A percentile compares a stretch with the other conserved stretches of the same genome.
Conservation (phyloP, 1,140 invertebrate species). For the Thaumetopoea pityocampa region DNA sequence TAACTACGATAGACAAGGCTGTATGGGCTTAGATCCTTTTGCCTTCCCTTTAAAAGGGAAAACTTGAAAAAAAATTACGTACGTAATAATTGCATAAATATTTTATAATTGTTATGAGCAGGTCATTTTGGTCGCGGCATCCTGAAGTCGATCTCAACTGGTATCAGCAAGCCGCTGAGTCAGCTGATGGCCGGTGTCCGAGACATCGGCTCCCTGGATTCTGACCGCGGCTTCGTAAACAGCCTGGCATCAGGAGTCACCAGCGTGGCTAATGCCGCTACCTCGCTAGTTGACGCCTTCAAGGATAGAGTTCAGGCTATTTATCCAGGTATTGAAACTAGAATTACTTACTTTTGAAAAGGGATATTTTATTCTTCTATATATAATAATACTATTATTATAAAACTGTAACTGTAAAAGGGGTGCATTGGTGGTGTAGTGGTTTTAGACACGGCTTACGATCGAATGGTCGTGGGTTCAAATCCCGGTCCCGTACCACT, state of each 20-base stretch:
- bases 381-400: neutral
- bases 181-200: conserved; percentile 64
- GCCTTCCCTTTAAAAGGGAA: no score
- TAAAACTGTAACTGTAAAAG: no score
- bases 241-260: conserved; percentile 63
- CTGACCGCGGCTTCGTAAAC: conserved; percentile 61
- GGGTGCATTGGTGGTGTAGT: no score
- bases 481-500: no score
- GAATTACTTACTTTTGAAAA: no score
- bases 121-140: conserved; percentile 69
- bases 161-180: conserved; percentile 55
- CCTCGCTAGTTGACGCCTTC: conserved; percentile 61
- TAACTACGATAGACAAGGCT: no score
- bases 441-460: no score
- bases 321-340: conserved; percentile 64
- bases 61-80: no score
- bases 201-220: conserved; percentile 69
- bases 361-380: neutral
- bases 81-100: no score
- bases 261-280: conserved; percentile 62
- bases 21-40: no score
- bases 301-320: conserved; percentile 74
- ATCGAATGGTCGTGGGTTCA: no score
- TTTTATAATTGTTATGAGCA: conserved; percentile 20
- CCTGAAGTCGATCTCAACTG: conserved; percentile 60